These are phyloP conservation scores for Drosophila falleni DNA, from an alignment of 2,888 invertebrate species.

Conservation along the genomic window DNA sequence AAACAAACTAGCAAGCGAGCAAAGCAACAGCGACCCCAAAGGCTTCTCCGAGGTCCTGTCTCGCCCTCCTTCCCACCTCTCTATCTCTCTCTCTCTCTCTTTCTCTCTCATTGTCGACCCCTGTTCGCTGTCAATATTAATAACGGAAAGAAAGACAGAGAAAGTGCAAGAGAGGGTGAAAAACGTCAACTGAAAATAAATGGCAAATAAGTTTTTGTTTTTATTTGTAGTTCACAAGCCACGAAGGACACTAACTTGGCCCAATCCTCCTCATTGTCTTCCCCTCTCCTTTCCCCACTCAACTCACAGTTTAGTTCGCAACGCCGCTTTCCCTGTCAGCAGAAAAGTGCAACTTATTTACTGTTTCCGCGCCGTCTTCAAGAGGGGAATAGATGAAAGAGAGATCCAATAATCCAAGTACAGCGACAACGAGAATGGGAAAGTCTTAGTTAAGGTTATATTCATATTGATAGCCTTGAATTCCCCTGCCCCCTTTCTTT, in stretches of 20 bases:
- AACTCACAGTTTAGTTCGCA: slow-evolving; percentile 6
- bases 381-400: slow-evolving; percentile 27
- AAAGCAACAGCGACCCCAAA: slow-evolving; percentile 51
- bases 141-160: slow-evolving; percentile 43
- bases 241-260: slow-evolving; percentile 59
- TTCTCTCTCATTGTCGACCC: background rate
- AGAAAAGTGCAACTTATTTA: slow-evolving; percentile 79
- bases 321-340: slow-evolving; percentile 48
- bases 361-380: slow-evolving; percentile 57
- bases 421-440: background rate
- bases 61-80: background rate
- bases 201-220: slow-evolving; percentile 75
- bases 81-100: background rate
- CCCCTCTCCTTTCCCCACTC: background rate
- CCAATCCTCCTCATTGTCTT: slow-evolving; percentile 5
- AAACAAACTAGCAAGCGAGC: slow-evolving; percentile 42
- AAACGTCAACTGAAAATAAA: slow-evolving; percentile 73
- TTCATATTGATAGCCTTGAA: slow-evolving; percentile 27
- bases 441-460: slow-evolving; percentile 15
- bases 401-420: slow-evolving; percentile 7
- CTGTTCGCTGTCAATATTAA: slow-evolving; percentile 69
- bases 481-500: background rate
- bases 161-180: slow-evolving; percentile 5
- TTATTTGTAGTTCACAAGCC: slow-evolving; percentile 52
- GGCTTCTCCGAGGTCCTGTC: slow-evolving; percentile 29